A percentile compares a stretch with the other conserved stretches of the same genome.
phyloP scores from a whole-genome alignment of 1,140 invertebrate species.

The Drosophila sechellia region DNA sequence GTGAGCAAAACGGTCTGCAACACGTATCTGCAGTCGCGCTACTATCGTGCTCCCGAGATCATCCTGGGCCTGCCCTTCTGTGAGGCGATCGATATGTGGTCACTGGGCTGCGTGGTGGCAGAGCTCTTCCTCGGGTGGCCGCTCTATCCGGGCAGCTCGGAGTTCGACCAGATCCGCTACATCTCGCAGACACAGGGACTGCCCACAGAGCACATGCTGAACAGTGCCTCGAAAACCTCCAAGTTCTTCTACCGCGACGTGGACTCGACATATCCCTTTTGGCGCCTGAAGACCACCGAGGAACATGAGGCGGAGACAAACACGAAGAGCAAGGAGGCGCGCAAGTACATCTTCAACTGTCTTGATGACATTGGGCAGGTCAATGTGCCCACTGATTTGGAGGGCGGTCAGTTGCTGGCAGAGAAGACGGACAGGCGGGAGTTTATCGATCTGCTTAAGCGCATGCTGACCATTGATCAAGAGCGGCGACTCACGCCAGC shows the following conservation, averaged over 20 bases:
- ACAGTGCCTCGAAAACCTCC: conserved; percentile 98
- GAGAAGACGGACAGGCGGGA: conserved; percentile 98
- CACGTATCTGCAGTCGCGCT: conserved; percentile 99
- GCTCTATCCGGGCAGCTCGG: conserved; percentile 99
- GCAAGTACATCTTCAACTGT: conserved; percentile 99
- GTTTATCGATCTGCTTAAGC: conserved; percentile 98
- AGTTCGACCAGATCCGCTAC: conserved; percentile 99
- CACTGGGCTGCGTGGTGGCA: conserved; percentile 99
- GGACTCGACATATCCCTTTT: conserved; percentile 98
- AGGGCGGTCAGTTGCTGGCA: conserved; percentile 96
- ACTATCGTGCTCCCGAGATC: conserved; percentile 99
- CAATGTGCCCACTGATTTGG: conserved; percentile 98
- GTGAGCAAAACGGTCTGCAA: conserved; percentile 99
- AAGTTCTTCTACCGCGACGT: conserved; percentile 99
- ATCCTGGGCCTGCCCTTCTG: conserved; percentile 99
- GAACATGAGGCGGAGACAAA: conserved; percentile 99
- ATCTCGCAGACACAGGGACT: conserved; percentile 91
- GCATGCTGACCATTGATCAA: conserved; percentile 99
- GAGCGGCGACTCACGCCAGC: conserved; percentile 97
- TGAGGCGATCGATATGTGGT: conserved; percentile 99
- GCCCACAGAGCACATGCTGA: conserved; percentile 99
- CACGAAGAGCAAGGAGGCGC: conserved; percentile 99
- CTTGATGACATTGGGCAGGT: conserved; percentile 99
- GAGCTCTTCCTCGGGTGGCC: conserved; percentile 99
- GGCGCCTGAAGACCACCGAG: conserved; percentile 98